These are phyloP conservation scores for Unio pictorum DNA, from an alignment of 2,888 invertebrate species.

Conservation along the genomic window DNA sequence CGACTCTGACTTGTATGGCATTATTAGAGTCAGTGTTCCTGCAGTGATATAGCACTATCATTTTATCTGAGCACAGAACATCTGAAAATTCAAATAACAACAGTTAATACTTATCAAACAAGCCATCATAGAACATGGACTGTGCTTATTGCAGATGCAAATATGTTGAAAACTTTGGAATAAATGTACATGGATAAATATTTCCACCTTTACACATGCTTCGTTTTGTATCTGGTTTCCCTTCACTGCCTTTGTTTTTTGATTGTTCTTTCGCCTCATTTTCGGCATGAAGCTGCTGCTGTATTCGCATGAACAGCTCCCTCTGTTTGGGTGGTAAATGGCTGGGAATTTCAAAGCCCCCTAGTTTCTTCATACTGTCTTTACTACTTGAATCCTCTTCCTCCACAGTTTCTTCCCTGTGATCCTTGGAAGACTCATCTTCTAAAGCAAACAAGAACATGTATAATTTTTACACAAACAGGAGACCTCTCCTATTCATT, in stretches of 20 bases:
- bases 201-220: not conserved
- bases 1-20: too few species aligned
- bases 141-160: not conserved
- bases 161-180: not conserved
- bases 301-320: conserved; percentile 79
- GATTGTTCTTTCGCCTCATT: conserved; percentile 71
- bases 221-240: not conserved
- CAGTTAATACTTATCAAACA: too few species aligned
- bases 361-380: conserved; percentile 4
- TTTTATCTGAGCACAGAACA: not conserved
- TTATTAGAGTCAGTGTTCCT: too few species aligned
- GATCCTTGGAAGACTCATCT: conserved; percentile 2
- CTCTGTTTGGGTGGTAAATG: conserved; percentile 79
- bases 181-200: not conserved
- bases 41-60: too few species aligned
- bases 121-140: not conserved
- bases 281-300: conserved; percentile 78
- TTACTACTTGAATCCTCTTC: not conserved
- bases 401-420: conserved; percentile 1
- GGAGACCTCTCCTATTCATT: too few species aligned
- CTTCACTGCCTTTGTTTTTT: conserved; percentile 17
- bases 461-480: too few species aligned
- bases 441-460: too few species aligned
- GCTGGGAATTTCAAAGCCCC: conserved; percentile 69
- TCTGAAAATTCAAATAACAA: conserved; percentile 3